A percentile compares a stretch with the other conserved stretches of the same genome.
Conservation (phyloP, 2,888 invertebrate species). For the Pseudeuparius sepicola region DNA sequence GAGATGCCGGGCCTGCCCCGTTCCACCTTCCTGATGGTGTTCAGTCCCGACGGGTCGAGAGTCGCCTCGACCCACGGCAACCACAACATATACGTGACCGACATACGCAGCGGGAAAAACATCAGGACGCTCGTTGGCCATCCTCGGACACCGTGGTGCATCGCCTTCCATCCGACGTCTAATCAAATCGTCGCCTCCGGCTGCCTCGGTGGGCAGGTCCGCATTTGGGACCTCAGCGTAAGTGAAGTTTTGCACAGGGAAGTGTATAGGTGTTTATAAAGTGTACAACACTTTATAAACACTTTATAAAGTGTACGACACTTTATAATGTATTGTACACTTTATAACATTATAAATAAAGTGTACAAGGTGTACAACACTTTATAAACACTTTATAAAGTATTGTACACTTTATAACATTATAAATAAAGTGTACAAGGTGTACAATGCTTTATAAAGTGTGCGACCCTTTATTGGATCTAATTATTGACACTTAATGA, state of each 20-base stretch:
- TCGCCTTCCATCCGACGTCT: conserved; percentile 78
- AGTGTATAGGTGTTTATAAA: neutral
- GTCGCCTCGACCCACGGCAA: conserved; percentile 85
- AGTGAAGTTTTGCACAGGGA: conserved; percentile 14
- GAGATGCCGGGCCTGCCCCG: conserved; percentile 64
- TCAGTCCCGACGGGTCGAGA: conserved; percentile 77
- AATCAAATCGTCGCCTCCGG: conserved; percentile 79
- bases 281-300: neutral
- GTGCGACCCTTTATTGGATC: too few species aligned
- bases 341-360: too few species aligned
- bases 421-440: too few species aligned
- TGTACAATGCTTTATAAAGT: too few species aligned
- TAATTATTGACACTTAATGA: too few species aligned
- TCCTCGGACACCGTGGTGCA: conserved; percentile 83
- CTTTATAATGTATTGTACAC: too few species aligned
- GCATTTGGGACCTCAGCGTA: conserved; percentile 78
- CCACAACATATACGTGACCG: conserved; percentile 78
- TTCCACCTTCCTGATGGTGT: conserved; percentile 79
- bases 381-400: too few species aligned
- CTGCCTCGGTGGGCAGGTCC: conserved; percentile 79
- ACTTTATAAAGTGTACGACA: too few species aligned
- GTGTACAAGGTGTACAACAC: too few species aligned
- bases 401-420: too few species aligned
- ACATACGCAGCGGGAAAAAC: conserved; percentile 67
- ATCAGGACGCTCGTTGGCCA: conserved; percentile 70